Percentiles rank a stretch among this genome's conserved stretches.
phyloP scores from a whole-genome alignment of 2,888 invertebrate genomes.

The Nyleta sp. region DNA sequence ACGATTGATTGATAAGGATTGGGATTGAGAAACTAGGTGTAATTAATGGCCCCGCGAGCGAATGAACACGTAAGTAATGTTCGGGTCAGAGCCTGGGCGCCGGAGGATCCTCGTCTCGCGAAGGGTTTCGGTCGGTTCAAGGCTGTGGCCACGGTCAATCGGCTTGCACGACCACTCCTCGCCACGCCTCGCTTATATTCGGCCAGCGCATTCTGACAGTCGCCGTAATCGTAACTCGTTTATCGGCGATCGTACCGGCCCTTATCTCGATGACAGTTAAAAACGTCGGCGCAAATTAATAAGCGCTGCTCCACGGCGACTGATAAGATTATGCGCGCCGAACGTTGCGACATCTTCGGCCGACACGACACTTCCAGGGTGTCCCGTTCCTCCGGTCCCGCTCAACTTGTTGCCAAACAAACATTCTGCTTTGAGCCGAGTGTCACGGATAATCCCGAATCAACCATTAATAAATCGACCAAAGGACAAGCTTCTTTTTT shows the following conservation, averaged over 20 bases:
- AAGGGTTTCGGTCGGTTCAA: constrained; percentile 63
- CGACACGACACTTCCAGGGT: constrained; percentile 55
- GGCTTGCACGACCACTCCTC: constrained; percentile 68
- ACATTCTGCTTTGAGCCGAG: constrained; percentile 42
- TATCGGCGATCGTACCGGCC: constrained; percentile 66
- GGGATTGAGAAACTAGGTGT: too few species aligned
- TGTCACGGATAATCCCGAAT: constrained; percentile 50
- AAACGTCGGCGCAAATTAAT: constrained; percentile 68
- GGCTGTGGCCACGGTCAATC: constrained; percentile 65
- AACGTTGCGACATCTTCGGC: constrained; percentile 36
- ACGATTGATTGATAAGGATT: constrained; percentile 25
- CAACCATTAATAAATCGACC: constrained; percentile 37
- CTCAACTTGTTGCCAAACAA: constrained; percentile 52
- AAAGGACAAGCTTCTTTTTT: not conserved
- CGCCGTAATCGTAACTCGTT: constrained; percentile 68
- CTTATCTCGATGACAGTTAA: constrained; percentile 68
- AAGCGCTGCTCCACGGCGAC: constrained; percentile 57
- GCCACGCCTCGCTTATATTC: constrained; percentile 69
- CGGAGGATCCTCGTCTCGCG: constrained; percentile 19
- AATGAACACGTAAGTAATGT: too few species aligned
- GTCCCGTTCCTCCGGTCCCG: constrained; percentile 32
- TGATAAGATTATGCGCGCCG: constrained; percentile 58
- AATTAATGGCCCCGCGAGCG: constrained; percentile 23
- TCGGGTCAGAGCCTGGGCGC: too few species aligned
- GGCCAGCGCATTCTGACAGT: constrained; percentile 61